Base-by-base conservation (phyloP, 2,888 invertebrate genomes). In the Notocelia uddmanniana region DNA sequence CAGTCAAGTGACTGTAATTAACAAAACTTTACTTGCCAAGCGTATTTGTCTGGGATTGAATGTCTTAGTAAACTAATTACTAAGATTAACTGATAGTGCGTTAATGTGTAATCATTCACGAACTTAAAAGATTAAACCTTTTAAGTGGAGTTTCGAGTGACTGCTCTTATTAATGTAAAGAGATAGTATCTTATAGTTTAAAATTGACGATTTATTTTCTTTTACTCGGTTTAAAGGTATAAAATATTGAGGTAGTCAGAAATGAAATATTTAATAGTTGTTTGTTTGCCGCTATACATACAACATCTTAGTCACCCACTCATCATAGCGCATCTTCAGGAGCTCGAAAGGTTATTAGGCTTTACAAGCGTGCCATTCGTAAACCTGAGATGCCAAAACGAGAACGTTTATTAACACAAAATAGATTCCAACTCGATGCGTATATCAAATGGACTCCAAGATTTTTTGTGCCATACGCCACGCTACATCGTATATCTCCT, bases 41-140 rank as follows among this genome's bases (percentile, higher is more conserved):
- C 19, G 50, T 63, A 31, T 52, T 50, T 50, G 10, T 50, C 15
- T 26, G 62, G 34, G 13, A 21, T 37, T 48, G 11, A 50, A 26
- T 31, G 45, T 62, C 19, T 63, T 52, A 34, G 34, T 23, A 41
- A 23, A 23, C 37, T 52, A 54, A 66, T 66, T 66, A 66, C 41
- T 10, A 0, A 66, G 66, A 66, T 66, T 54, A 55, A 23, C 23
- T 23, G 66, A 66, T 66, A 55, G 66, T 13, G 18, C 41, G 13
- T 10, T 66, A 26, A 66, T 66, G 41, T 64, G 64, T 54, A 66
- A 66, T 41, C 54, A 11, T 55, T 66, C 48, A 31, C 19, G 62
- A 62, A 52, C 60, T 45, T 48, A 63, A 50, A 19, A 34, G 34
- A 52, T 63, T 63, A 18, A 62, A 63, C 50, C 48, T 19, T 31